Evolutionary conservation across 1,140 invertebrate genomes (phyloP).

Genomic region (Calycopis cecrops): DNA sequence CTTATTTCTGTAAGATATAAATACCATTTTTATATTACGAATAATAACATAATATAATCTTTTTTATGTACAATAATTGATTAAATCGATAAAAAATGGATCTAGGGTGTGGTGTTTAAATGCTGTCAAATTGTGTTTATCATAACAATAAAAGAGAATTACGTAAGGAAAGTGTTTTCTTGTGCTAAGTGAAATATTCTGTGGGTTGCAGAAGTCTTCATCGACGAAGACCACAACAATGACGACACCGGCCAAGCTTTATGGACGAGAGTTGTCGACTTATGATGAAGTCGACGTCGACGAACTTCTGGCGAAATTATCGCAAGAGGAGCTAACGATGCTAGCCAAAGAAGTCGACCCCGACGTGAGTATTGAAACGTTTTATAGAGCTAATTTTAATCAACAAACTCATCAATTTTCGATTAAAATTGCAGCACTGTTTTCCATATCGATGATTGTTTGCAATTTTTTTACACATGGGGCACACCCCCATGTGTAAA

Average conservation of each 20-base stretch:
- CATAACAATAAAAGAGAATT: constrained; percentile 17
- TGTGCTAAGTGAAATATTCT: constrained; percentile 46
- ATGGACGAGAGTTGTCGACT: constrained; percentile 93
- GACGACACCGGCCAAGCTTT: constrained; percentile 91
- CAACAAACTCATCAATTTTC: neutral
- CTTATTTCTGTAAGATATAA: constrained; percentile 1
- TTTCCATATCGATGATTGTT: no score
- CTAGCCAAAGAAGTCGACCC: constrained; percentile 99
- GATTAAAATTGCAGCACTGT: no score
- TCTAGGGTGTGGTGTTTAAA: constrained; percentile 51
- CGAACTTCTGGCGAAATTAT: constrained; percentile 93
- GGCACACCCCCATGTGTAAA: no score
- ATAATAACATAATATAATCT: neutral
- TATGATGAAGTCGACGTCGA: constrained; percentile 98
- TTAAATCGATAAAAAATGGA: constrained; percentile 21
- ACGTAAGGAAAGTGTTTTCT: constrained; percentile 25
- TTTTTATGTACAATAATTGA: constrained; percentile 8
- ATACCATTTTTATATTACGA: constrained; percentile 1
- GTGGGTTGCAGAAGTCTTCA: constrained; percentile 84
- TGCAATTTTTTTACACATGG: no score
- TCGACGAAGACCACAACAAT: constrained; percentile 90
- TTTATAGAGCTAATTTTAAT: neutral
- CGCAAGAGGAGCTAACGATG: constrained; percentile 97
- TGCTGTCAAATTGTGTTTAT: constrained; percentile 35
- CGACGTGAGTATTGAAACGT: constrained; percentile 86